Conservation (phyloP, 2,888 invertebrate species). For the Tenthredo distinguenda region DNA sequence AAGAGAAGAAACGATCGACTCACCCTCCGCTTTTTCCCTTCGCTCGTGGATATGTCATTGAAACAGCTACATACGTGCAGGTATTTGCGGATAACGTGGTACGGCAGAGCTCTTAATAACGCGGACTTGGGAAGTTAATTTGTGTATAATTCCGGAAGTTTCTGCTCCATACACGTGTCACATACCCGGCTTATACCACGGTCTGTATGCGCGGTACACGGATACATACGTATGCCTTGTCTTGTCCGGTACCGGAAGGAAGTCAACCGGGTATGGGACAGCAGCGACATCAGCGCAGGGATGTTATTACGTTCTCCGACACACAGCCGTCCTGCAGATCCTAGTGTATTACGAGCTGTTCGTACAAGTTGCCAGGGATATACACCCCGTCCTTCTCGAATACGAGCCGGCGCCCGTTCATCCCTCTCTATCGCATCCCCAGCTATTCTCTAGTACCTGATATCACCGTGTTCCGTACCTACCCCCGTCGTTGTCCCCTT, state of each 20-base stretch:
- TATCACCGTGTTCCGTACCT: background rate
- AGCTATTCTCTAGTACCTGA: background rate
- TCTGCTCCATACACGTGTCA: background rate
- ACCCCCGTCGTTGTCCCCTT: background rate
- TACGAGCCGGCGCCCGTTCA: background rate
- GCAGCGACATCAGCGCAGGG: background rate
- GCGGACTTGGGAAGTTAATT: background rate
- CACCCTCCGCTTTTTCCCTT: no score
- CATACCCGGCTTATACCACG: background rate
- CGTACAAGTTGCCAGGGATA: conserved; percentile 8
- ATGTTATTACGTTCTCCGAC: conserved; percentile 27
- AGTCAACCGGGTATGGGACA: conserved; percentile 28
- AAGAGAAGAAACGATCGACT: no score
- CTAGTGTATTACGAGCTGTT: conserved; percentile 33
- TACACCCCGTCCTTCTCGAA: background rate
- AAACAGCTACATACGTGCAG: background rate
- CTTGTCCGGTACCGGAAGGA: conserved; percentile 25
- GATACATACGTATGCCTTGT: background rate
- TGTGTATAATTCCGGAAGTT: conserved; percentile 14
- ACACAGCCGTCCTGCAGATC: background rate
- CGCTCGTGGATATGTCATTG: no score
- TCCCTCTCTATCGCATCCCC: background rate
- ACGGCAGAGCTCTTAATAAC: background rate
- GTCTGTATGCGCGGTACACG: background rate
- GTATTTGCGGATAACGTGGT: background rate